These are phyloP conservation scores for Perognathus longimembris DNA, from an alignment of 2,113 vertebrate species.

Conservation along the genomic window DNA sequence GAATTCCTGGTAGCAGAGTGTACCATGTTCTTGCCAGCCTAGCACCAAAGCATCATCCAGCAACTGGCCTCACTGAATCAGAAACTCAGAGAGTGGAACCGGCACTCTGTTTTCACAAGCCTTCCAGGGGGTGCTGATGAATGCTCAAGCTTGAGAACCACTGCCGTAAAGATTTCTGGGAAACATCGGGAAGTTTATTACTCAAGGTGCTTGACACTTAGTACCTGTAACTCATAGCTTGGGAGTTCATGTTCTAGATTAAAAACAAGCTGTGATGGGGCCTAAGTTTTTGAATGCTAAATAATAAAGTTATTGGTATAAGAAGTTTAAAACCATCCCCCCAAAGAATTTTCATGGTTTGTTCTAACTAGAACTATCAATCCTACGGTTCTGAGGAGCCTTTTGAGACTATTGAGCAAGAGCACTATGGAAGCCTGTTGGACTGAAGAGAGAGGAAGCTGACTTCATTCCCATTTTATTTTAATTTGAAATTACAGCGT, in stretches of 20 bases:
- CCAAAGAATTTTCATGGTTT: constrained; percentile 38
- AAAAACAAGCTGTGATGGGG: not conserved
- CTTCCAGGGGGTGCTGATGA: constrained; percentile 38
- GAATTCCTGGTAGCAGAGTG: not conserved
- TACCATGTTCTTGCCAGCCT: not conserved
- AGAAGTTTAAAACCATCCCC: constrained; percentile 41
- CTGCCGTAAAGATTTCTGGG: constrained; percentile 13
- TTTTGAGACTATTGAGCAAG: constrained; percentile 9
- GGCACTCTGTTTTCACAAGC: not conserved
- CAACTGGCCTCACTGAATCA: constrained; percentile 44
- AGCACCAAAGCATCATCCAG: not conserved
- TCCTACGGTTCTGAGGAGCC: not conserved
- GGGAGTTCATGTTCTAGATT: constrained; percentile 33
- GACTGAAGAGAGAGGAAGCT: not conserved
- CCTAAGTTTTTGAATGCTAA: constrained; percentile 41
- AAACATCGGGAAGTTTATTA: not conserved
- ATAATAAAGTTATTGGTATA: constrained; percentile 21
- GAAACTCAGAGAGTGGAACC: constrained; percentile 5
- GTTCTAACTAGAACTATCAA: not conserved
- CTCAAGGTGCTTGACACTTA: not conserved
- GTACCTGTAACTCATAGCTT: not conserved
- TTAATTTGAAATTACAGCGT: not conserved
- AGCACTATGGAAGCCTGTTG: not conserved
- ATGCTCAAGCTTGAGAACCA: not conserved
- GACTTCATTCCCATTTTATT: not conserved